Evolutionary conservation across 2,113 vertebrate species (phyloP), one percentile per base, ranked within the genome.

Genomic region (Anarrhichthys ocellatus): DNA sequence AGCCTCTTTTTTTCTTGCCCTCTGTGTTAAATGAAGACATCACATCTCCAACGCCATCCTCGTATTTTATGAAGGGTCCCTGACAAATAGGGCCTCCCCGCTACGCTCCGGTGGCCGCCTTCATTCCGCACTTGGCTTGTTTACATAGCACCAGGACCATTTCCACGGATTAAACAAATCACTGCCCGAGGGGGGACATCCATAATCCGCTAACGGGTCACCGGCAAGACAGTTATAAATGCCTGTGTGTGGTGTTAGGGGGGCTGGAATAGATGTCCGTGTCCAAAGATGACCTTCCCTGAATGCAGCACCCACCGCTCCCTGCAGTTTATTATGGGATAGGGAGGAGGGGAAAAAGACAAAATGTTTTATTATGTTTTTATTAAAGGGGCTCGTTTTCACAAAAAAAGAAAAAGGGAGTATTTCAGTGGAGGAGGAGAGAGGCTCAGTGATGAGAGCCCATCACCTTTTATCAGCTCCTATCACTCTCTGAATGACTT

Each of bases 91-190:
- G 96, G 96, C 96, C 95, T 84, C 96, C 95, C 95, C 91, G 96
- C 96, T 88, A 97, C 96, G 97, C 97, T 95, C 94, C 95, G 96
- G 91, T 96, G 95, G 93, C 93, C 96, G 92, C 96, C 97, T 97
- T 97, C 96, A 98, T 97, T 97, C 97, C 90, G 96, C 96, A 96
- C 97, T 95, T 95, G 97, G 96, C 96, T 97, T 99, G 97, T 99
- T 99, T 98, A 99, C 97, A 99, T 97, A 97, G 96, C 96, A 94
- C 95, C 96, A 95, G 96, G 95, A 97, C 95, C 96, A 97, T 97
- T 99, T 97, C 96, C 97, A 96, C 96, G 96, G 96, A 98, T 99
- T 98, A 98, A 97, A 98, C 97, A 97, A 98, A 99, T 99, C 97
- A 96, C 96, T 93, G 95, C 93, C 95, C 95, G 95, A 95, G 96